Base-by-base conservation (phyloP, 1,140 invertebrate species). In the Pygmarrhopalites habei region DNA sequence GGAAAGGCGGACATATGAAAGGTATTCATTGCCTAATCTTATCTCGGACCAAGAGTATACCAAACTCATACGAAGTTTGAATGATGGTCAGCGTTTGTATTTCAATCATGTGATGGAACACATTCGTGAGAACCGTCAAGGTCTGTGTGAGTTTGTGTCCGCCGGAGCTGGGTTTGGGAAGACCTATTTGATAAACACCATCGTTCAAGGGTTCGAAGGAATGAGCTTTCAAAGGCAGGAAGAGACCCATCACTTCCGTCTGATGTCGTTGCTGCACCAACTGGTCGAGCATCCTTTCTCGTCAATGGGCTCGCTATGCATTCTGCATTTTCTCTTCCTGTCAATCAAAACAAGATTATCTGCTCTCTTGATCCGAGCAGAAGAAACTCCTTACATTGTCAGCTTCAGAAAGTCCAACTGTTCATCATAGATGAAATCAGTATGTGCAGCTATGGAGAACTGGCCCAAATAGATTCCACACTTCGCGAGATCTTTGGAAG, bases 271-370 rank as follows among this genome's bases (percentile, higher is more conserved):
- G 64, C 68, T 47, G 73, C 74, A 25, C 66, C 70, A 47, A 72
- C 74, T 17, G 74, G 75, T 10, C 75, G 74, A 68, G 75, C 75
- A n/a, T 74, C 75, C 10, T 71, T 69, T 60, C 53, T 70, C 26
- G 72, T 76, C 25, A 60, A 51, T 47, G 75, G 75, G 15, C 64
- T 70, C 19, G 76, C 74, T 14, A 32, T 76, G 17, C 74, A 75
- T 46, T 65, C 64, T 25, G 70, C 73, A n/a, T 74, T 76, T 63
- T 57, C 58, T 43, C 64, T 77, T 19, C 74, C 74, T 14, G 56
- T 72, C 2, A 65, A 62, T 46, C 68, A 72, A 58, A 63, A 32
- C 62, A 32, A 47, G 32, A 59, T 19, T 14, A 46, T 52, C 53
- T 66, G 15, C 28, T 51, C 46, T 14, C 58, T 74, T 44, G 46